These are phyloP conservation scores for Caerostris extrusa DNA, from an alignment of 1,140 invertebrate genomes.

Conservation along the genomic window DNA sequence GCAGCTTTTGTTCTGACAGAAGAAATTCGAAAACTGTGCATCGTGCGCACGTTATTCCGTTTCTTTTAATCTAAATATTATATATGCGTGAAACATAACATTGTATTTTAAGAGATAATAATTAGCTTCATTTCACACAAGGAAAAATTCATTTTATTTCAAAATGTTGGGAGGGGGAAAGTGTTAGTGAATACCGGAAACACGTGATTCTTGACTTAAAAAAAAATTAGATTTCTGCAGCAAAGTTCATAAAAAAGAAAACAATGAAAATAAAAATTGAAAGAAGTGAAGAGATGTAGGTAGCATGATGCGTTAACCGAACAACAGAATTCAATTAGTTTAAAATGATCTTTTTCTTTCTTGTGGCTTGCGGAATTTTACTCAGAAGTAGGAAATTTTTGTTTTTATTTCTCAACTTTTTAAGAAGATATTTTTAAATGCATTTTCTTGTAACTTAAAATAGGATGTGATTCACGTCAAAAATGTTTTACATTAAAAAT, in stretches of 20 bases:
- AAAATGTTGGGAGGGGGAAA: neutral
- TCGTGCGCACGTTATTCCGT: neutral
- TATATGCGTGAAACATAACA: neutral
- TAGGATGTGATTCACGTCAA: neutral
- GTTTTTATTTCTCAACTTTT: neutral
- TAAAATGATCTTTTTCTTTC: neutral
- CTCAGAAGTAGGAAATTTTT: neutral
- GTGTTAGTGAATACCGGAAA: neutral
- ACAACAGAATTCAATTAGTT: neutral
- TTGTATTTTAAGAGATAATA: neutral
- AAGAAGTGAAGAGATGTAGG: neutral
- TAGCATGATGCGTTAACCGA: neutral
- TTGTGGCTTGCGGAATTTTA: neutral
- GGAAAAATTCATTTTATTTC: neutral
- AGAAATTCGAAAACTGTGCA: neutral
- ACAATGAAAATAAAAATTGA: neutral
- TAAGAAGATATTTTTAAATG: conserved; percentile 1
- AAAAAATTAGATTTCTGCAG: neutral
- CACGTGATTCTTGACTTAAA: neutral
- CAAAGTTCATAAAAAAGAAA: neutral
- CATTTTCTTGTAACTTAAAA: neutral
- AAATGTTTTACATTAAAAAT: neutral
- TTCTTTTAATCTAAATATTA: neutral
- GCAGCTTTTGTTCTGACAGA: neutral
- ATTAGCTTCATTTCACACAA: neutral